Conservation (phyloP, 2,888 invertebrate genomes). For the Pyralis farinalis region DNA sequence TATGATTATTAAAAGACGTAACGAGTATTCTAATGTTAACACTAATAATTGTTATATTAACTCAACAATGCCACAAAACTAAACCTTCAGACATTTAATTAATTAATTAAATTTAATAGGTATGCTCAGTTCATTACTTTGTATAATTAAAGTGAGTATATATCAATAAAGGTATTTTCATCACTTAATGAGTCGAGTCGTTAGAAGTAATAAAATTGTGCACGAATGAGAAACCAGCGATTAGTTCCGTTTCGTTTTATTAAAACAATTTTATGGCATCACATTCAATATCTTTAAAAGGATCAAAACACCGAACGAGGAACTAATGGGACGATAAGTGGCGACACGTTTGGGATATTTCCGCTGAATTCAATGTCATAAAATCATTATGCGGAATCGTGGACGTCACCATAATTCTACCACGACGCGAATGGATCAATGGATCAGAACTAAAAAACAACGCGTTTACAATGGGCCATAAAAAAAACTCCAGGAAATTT, state of each 20-base stretch:
- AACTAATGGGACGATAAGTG: not conserved
- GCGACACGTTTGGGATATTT: constrained; percentile 11
- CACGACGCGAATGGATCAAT: no score
- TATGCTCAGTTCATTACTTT: no score
- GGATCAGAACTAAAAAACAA: constrained; percentile 30
- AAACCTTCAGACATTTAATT: no score
- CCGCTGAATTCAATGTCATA: constrained; percentile 17
- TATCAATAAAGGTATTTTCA: constrained; percentile 4
- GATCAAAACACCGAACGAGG: constrained; percentile 4
- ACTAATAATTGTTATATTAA: no score
- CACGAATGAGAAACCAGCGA: not conserved
- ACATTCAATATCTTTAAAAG: not conserved
- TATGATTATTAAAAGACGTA: no score
- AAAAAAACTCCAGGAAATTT: constrained; percentile 50
- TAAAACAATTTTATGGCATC: not conserved
- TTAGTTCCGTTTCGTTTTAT: not conserved
- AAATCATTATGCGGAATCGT: constrained; percentile 15
- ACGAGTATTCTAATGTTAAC: no score
- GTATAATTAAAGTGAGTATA: no score
- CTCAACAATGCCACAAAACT: no score
- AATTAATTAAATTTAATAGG: no score
- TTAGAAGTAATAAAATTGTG: constrained; percentile 1
- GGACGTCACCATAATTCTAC: no score
- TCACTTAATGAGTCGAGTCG: constrained; percentile 4
- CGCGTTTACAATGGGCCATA: constrained; percentile 52